Conservation (phyloP, 2,113 vertebrate genomes). For the Erinaceus europaeus region DNA sequence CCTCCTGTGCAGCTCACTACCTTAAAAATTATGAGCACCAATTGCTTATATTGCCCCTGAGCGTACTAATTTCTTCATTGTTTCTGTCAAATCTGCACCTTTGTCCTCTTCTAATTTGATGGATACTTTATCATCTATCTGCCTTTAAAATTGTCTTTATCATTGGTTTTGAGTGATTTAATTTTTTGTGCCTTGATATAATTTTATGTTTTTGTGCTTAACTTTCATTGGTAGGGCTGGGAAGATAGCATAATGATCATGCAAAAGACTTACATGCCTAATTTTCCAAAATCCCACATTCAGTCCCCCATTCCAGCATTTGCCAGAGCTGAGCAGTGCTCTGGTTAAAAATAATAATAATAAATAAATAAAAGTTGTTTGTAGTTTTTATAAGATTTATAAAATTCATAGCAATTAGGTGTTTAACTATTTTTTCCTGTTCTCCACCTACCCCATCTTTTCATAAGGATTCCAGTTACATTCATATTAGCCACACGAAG, state of each 20-base stretch:
- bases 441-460: not conserved
- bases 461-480: not conserved
- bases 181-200: not conserved
- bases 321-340: too few relatives aligned
- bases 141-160: slow-evolving; percentile 6
- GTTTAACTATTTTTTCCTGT: not conserved
- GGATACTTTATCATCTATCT: not conserved
- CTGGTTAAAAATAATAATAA: too few relatives aligned
- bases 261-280: too few relatives aligned
- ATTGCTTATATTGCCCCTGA: not conserved
- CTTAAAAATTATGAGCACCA: not conserved
- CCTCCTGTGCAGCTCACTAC: not conserved
- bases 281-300: too few relatives aligned
- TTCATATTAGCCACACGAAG: not conserved
- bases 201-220: not conserved
- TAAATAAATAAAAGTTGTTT: too few relatives aligned
- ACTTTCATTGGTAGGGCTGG: too few relatives aligned
- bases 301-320: too few relatives aligned
- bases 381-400: slow-evolving; percentile 25
- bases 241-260: too few relatives aligned
- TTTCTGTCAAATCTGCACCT: not conserved
- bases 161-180: not conserved
- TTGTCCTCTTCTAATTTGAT: not conserved
- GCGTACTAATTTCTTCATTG: too few relatives aligned
- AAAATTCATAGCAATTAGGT: not conserved